Percentiles rank a stretch among this genome's conserved stretches.
These are phyloP conservation scores for Odontophorus gujanensis DNA, from an alignment of 2,113 vertebrate species.

Conservation along the genomic window DNA sequence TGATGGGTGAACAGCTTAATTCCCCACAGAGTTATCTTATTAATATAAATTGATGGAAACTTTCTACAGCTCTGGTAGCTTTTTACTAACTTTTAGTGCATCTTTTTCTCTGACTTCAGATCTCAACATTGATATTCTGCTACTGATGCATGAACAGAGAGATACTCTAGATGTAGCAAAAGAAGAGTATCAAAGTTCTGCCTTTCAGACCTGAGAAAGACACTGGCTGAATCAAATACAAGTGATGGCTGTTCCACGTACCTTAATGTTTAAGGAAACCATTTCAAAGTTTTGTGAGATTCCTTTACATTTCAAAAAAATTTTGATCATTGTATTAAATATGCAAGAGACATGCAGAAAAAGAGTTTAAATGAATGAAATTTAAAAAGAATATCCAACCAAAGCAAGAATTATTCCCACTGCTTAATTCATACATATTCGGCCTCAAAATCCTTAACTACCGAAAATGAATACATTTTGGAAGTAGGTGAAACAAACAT, in stretches of 20 bases:
- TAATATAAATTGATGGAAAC: neutral
- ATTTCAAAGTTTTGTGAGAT: slow-evolving; percentile 4
- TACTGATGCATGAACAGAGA: neutral
- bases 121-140: neutral
- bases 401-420: neutral
- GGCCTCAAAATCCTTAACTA: neutral
- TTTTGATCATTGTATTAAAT: slow-evolving; percentile 26
- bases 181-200: neutral
- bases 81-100: neutral
- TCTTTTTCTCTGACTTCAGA: neutral
- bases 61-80: neutral
- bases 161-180: neutral
- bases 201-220: neutral
- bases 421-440: neutral
- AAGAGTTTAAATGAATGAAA: neutral
- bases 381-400: neutral
- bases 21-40: neutral
- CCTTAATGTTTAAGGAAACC: neutral
- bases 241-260: neutral
- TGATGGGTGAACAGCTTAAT: neutral
- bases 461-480: neutral
- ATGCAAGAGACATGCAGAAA: neutral
- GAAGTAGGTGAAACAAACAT: neutral
- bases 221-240: neutral
- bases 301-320: slow-evolving; percentile 3